Percentiles rank a stretch among this genome's conserved stretches.
Conservation (phyloP, 2,113 vertebrate species). For the Pipra filicauda region DNA sequence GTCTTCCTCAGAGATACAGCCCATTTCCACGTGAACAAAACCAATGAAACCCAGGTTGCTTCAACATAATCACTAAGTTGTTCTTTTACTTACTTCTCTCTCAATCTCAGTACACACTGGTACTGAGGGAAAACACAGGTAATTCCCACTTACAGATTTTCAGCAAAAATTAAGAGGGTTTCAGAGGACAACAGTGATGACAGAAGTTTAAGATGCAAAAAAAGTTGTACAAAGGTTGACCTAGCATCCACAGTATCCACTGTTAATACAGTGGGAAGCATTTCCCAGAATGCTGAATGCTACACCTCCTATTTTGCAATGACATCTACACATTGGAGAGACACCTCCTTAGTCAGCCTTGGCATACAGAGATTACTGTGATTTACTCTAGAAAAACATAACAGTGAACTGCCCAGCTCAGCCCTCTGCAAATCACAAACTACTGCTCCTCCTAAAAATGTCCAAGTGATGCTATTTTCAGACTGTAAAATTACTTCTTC, state of each 20-base stretch:
- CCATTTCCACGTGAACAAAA: background rate
- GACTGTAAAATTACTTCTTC: background rate
- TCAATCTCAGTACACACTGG: background rate
- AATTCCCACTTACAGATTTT: background rate
- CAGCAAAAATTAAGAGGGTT: background rate
- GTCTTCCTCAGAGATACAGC: background rate
- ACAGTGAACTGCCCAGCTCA: background rate
- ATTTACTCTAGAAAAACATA: background rate
- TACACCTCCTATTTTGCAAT: background rate
- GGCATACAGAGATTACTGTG: background rate
- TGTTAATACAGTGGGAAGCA: background rate
- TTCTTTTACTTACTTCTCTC: background rate
- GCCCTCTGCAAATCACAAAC: background rate
- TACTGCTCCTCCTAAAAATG: background rate
- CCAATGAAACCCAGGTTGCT: background rate
- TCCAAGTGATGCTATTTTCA: background rate
- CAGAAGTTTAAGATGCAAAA: background rate
- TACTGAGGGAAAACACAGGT: rapidly evolving
- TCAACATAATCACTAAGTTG: background rate
- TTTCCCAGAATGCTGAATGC: background rate
- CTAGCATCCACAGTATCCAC: background rate
- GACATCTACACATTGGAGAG: background rate
- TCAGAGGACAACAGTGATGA: background rate
- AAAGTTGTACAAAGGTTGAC: background rate
- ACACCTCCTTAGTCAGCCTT: background rate